Conservation (phyloP, 1,140 invertebrate genomes). For the Kradibia gibbosae region DNA sequence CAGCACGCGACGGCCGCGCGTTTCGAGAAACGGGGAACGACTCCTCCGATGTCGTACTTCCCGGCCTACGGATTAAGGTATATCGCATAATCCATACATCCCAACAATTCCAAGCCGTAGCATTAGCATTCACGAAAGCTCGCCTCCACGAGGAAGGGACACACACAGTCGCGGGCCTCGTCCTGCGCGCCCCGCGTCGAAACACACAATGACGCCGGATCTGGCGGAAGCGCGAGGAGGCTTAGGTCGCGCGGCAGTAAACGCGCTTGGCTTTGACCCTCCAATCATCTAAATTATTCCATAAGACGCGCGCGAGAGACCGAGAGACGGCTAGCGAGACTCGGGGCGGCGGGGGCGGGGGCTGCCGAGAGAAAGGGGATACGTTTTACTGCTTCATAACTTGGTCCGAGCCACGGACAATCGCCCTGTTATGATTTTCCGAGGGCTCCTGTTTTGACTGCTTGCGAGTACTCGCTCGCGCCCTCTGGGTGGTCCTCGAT, state of each 20-base stretch:
- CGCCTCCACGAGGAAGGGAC: too few species aligned
- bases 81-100: conserved; percentile 4
- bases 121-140: too few species aligned
- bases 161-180: conserved; percentile 24
- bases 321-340: conserved; percentile 46
- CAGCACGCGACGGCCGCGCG: conserved; percentile 25
- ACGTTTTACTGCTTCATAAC: conserved; percentile 72
- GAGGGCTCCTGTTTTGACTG: conserved; percentile 70
- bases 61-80: conserved; percentile 36
- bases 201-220: conserved; percentile 52
- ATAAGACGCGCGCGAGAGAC: conserved; percentile 56
- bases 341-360: conserved; percentile 44
- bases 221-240: conserved; percentile 56
- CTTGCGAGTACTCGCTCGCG: conserved; percentile 56
- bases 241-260: conserved; percentile 52
- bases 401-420: conserved; percentile 65
- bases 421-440: conserved; percentile 70
- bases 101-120: too few species aligned
- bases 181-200: background rate
- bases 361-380: conserved; percentile 47
- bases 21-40: conserved; percentile 27
- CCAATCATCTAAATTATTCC: conserved; percentile 73
- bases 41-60: conserved; percentile 37
- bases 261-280: conserved; percentile 61
- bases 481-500: conserved; percentile 46